A percentile compares a stretch with the other conserved stretches of the same genome.
These are phyloP conservation scores for Stylophora pistillata DNA, from an alignment of 64 coral and sea anemone genomes.

Conservation along the genomic window DNA sequence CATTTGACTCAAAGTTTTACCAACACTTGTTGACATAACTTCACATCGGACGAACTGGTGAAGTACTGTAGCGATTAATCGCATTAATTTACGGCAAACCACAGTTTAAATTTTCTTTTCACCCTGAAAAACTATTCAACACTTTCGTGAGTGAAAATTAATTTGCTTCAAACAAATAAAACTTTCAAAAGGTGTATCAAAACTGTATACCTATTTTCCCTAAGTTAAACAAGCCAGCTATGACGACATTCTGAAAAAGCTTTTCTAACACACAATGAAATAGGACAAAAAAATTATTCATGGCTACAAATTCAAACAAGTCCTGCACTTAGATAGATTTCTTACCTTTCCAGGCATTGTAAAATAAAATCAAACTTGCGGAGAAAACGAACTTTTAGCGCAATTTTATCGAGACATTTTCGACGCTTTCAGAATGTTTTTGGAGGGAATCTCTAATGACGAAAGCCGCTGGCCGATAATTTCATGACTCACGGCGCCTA, in stretches of 20 bases:
- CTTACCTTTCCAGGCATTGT: slow-evolving; percentile 53
- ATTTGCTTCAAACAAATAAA: not conserved
- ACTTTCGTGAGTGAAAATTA: not conserved
- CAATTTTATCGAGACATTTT: not conserved
- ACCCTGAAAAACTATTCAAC: not conserved
- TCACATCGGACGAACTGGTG: not conserved
- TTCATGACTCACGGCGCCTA: not conserved
- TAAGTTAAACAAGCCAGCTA: not conserved
- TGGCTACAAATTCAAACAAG: not conserved
- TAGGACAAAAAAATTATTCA: not conserved
- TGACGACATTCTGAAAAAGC: not conserved
- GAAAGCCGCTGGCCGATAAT: not conserved
- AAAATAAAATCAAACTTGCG: not conserved
- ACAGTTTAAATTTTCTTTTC: not conserved
- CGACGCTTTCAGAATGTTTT: not conserved
- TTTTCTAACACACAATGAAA: not conserved
- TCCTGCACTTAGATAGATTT: not conserved
- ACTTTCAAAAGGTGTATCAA: not conserved
- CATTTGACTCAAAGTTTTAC: too few relatives aligned
- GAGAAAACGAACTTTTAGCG: not conserved
- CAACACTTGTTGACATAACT: slow-evolving; percentile 34
- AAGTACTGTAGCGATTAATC: not conserved
- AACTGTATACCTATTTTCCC: not conserved
- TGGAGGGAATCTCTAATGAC: slow-evolving; percentile 2
- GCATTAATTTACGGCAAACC: not conserved